Evolutionary conservation across 2,888 invertebrate species (phyloP).

Genomic region (Dynastes tityus): DNA sequence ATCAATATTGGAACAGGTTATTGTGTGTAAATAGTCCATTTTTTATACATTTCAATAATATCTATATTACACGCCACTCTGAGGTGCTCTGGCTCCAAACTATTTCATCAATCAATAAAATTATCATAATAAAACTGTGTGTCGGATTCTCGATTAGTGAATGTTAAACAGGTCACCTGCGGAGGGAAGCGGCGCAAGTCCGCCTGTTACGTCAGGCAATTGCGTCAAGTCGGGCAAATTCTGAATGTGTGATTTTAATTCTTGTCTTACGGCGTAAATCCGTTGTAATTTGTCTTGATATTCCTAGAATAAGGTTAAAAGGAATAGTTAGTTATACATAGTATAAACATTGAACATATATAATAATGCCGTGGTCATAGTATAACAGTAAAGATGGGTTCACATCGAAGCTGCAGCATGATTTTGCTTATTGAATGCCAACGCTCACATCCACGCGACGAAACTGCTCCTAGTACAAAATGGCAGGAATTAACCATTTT

Average conservation of each 20-base stretch:
- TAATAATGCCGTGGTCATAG: too few species aligned
- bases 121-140: not conserved
- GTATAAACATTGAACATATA: too few species aligned
- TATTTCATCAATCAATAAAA: slow-evolving; percentile 25
- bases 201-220: slow-evolving; percentile 93
- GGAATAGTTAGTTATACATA: not conserved
- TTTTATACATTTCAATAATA: slow-evolving; percentile 17
- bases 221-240: slow-evolving; percentile 94
- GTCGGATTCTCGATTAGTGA: slow-evolving; percentile 61
- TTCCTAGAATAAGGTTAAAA: slow-evolving; percentile 78
- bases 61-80: slow-evolving; percentile 33
- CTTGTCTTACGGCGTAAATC: slow-evolving; percentile 88
- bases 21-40: slow-evolving; percentile 24
- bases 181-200: slow-evolving; percentile 93
- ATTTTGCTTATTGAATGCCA: too few species aligned
- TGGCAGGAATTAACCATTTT: too few species aligned
- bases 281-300: slow-evolving; percentile 92
- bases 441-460: too few species aligned
- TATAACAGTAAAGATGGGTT: too few species aligned
- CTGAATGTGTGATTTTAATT: slow-evolving; percentile 93
- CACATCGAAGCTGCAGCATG: too few species aligned
- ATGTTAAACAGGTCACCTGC: slow-evolving; percentile 95
- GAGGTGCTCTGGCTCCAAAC: slow-evolving; percentile 14
- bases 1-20: slow-evolving; percentile 32
- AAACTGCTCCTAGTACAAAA: too few species aligned